Evolutionary conservation across 2,888 invertebrate species (phyloP).

Genomic region (Orthosia gothica): DNA sequence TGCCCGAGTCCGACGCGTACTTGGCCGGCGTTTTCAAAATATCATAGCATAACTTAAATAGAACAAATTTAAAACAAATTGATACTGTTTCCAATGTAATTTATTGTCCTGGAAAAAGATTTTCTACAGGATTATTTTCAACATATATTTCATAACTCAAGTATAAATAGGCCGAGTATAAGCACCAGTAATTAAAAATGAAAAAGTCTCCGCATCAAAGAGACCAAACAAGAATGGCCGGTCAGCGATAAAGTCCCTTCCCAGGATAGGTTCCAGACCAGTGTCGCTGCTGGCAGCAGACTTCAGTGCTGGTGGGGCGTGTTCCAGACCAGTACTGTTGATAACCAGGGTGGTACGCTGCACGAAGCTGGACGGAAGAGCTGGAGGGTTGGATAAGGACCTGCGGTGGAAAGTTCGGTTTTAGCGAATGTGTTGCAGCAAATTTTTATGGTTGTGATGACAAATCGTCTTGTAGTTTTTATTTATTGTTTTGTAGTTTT

Average conservation of each 20-base stretch:
- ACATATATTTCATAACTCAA: not conserved
- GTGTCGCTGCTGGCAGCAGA: not conserved
- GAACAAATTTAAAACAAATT: not conserved
- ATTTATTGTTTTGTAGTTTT: no score
- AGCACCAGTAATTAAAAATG: conserved; percentile 18
- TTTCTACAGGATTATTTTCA: no score
- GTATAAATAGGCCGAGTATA: conserved; percentile 33
- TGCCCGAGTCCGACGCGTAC: no score
- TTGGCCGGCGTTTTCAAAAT: no score
- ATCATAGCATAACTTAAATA: not conserved
- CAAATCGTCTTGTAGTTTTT: no score
- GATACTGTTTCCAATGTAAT: not conserved
- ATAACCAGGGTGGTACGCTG: conserved; percentile 43
- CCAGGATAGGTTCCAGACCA: conserved; percentile 37
- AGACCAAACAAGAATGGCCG: conserved; percentile 51
- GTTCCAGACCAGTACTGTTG: conserved; percentile 37
- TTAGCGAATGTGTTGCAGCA: not conserved
- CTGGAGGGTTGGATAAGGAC: conserved; percentile 49
- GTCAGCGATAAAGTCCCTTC: conserved; percentile 47
- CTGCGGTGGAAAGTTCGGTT: conserved; percentile 20
- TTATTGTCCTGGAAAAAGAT: not conserved
- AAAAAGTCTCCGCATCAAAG: conserved; percentile 40
- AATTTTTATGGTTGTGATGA: no score
- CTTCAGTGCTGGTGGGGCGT: not conserved
- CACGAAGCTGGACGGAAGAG: conserved; percentile 42